Conservation (phyloP, 2,113 vertebrate species). For the Zeus faber region DNA sequence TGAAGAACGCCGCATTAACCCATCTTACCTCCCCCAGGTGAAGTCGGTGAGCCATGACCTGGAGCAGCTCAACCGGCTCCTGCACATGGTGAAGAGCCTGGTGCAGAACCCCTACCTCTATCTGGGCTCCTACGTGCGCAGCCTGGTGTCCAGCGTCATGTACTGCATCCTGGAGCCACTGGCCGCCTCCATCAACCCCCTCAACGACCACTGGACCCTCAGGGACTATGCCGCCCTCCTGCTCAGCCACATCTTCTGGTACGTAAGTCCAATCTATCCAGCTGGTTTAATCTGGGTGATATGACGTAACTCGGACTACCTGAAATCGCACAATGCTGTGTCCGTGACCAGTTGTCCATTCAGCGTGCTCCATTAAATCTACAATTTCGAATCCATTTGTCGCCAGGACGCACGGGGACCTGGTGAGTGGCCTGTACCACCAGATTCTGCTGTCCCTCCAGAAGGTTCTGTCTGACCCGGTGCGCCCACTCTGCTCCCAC, state of each 20-base stretch:
- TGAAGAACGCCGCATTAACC: no score
- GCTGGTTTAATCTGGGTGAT: no score
- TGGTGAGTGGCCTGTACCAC: constrained; percentile 86
- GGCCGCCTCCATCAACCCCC: constrained; percentile 92
- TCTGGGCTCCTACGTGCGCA: constrained; percentile 87
- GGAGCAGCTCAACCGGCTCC: constrained; percentile 86
- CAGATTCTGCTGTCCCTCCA: constrained; percentile 91
- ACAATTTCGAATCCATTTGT: not conserved
- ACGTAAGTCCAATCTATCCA: no score
- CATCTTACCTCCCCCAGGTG: constrained; percentile 70
- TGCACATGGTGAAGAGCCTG: constrained; percentile 89
- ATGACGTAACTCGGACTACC: no score
- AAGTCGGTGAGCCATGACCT: constrained; percentile 92
- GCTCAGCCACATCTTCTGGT: constrained; percentile 93
- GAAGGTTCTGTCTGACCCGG: constrained; percentile 89
- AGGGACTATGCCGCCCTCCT: constrained; percentile 87
- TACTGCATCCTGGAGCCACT: constrained; percentile 92
- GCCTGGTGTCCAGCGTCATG: constrained; percentile 88
- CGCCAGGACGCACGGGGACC: constrained; percentile 86
- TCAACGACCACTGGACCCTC: constrained; percentile 96
- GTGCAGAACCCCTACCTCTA: constrained; percentile 89
- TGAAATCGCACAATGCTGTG: no score
- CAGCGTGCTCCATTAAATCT: not conserved
- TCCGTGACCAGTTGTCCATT: no score
- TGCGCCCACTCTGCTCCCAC: constrained; percentile 91